Percentiles rank a stretch among this genome's conserved stretches.
Evolutionary conservation across 2,797 vertebrate genomes (phyloP).

Genomic region (Microhierax caerulescens): DNA sequence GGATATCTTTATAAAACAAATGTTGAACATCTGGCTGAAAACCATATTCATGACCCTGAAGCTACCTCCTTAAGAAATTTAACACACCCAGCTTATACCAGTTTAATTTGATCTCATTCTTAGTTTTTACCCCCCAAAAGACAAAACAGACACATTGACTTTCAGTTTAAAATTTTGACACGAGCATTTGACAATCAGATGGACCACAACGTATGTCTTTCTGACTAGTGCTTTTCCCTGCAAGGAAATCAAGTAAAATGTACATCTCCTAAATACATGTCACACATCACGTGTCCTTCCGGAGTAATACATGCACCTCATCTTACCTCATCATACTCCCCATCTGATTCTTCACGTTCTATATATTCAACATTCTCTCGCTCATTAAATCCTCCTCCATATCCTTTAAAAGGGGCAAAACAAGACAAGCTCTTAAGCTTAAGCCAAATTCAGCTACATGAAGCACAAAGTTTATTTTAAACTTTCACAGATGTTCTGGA

Average conservation of each 20-base stretch:
- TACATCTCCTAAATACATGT: neutral
- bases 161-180: neutral
- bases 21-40: neutral
- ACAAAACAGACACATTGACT: too few species aligned
- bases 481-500: neutral
- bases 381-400: slow-evolving; percentile 97
- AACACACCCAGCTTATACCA: accelerated
- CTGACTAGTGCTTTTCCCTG: accelerated
- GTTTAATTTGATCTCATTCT: neutral
- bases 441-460: neutral
- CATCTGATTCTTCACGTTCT: slow-evolving; percentile 96
- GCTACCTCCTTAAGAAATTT: neutral
- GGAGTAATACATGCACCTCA: accelerated
- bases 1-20: neutral
- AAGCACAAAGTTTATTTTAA: neutral
- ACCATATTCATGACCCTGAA: neutral
- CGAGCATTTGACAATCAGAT: neutral
- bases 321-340: slow-evolving; percentile 95
- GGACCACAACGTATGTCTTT: accelerated
- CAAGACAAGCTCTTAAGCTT: neutral
- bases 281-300: accelerated
- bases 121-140: neutral
- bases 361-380: slow-evolving; percentile 98
- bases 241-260: neutral
- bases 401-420: slow-evolving; percentile 76